Percentiles rank a stretch among this genome's conserved stretches.
Evolutionary conservation across 2,888 invertebrate species (phyloP).

Genomic region (Epistrophe eligans): DNA sequence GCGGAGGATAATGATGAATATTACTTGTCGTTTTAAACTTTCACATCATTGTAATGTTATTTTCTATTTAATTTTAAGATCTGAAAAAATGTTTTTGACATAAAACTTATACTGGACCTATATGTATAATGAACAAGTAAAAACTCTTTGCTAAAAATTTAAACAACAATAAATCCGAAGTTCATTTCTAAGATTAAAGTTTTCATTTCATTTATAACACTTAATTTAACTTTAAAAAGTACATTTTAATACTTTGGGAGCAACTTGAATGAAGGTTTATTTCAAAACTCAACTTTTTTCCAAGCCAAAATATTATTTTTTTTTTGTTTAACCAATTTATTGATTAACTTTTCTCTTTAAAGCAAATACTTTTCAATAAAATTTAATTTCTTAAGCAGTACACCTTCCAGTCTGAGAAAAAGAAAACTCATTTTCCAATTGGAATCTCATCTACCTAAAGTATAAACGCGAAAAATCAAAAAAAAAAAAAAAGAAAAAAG

Average conservation of each 20-base stretch:
- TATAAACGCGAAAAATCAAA: too few relatives aligned
- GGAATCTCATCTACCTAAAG: not conserved
- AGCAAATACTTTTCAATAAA: not conserved
- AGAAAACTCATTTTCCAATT: slow-evolving; percentile 14
- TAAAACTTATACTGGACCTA: too few relatives aligned
- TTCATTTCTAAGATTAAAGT: too few relatives aligned
- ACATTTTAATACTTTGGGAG: not conserved
- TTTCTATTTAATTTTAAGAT: too few relatives aligned
- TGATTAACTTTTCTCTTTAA: not conserved
- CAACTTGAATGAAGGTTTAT: not conserved
- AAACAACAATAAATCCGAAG: too few relatives aligned
- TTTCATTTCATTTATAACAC: too few relatives aligned
- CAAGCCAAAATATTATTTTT: not conserved
- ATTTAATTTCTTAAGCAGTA: slow-evolving; percentile 9
- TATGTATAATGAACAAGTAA: too few relatives aligned
- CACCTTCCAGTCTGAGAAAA: not conserved
- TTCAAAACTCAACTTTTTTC: not conserved
- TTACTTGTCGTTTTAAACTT: too few relatives aligned
- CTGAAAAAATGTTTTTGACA: too few relatives aligned
- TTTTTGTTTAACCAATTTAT: not conserved
- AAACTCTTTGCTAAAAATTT: too few relatives aligned
- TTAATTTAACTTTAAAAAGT: not conserved
- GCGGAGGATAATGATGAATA: too few relatives aligned
- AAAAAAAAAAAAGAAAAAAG: not conserved
- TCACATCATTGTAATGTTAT: too few relatives aligned